A percentile compares a stretch with the other conserved stretches of the same genome.
These are phyloP conservation scores for Eristalis intricaria DNA, from an alignment of 2,888 invertebrate species.

Conservation along the genomic window DNA sequence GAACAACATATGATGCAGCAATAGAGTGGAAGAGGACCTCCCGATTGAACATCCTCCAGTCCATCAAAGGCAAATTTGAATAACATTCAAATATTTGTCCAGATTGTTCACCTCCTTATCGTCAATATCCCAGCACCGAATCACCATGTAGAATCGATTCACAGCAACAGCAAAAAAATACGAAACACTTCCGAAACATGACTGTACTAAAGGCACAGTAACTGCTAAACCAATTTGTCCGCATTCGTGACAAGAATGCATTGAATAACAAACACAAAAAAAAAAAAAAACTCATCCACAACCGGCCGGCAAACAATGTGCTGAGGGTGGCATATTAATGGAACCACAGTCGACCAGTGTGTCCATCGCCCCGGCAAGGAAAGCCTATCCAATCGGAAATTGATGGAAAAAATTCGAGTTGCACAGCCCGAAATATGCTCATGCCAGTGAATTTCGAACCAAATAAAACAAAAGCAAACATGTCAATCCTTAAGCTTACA, in stretches of 20 bases:
- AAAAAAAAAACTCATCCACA: background rate
- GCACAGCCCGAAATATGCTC: constrained; percentile 24
- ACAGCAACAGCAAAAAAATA: too few species aligned
- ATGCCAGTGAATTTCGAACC: background rate
- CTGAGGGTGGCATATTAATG: background rate
- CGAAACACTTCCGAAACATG: background rate
- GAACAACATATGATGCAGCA: too few species aligned
- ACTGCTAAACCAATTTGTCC: background rate
- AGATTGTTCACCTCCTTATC: too few species aligned
- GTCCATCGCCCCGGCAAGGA: background rate
- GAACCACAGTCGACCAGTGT: background rate
- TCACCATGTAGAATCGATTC: background rate
- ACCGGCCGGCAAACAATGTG: background rate
- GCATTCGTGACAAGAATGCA: background rate
- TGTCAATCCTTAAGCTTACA: background rate
- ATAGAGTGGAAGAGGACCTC: too few species aligned
- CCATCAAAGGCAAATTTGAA: too few species aligned
- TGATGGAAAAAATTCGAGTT: constrained; percentile 35
- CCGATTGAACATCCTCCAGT: too few species aligned
- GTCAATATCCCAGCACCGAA: background rate
- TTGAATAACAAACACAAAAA: background rate
- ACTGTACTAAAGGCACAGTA: background rate
- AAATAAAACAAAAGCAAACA: background rate
- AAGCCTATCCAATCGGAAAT: constrained; percentile 18
- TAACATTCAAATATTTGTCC: too few species aligned